Conservation (phyloP, 1,140 invertebrate species). For the Brachionus rubens region DNA sequence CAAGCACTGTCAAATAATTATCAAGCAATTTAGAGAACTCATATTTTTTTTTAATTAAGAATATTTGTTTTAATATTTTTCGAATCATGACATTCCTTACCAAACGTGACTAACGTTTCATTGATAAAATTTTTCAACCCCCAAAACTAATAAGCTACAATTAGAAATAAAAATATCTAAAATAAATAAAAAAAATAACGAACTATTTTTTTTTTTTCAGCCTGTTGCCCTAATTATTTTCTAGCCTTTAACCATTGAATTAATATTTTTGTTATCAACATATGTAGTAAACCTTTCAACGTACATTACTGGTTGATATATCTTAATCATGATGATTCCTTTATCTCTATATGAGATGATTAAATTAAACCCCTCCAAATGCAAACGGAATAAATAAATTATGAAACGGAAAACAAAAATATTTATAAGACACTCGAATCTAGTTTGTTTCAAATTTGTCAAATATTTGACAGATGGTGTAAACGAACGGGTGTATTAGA, state of each 20-base stretch:
- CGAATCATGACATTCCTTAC: not conserved
- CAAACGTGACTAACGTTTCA: slow-evolving; percentile 12
- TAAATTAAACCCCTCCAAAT: too few relatives aligned
- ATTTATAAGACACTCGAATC: not conserved
- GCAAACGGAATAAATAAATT: too few relatives aligned
- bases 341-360: too few relatives aligned
- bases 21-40: too few relatives aligned
- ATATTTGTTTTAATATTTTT: slow-evolving; percentile 26
- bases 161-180: slow-evolving; percentile 8
- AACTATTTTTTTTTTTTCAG: slow-evolving; percentile 16
- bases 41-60: too few relatives aligned
- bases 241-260: slow-evolving; percentile 11
- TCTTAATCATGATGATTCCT: too few relatives aligned
- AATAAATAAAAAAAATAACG: slow-evolving; percentile 10
- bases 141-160: slow-evolving; percentile 33
- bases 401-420: not conserved
- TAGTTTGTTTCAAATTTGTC: not conserved
- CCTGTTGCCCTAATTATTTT: slow-evolving; percentile 22
- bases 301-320: too few relatives aligned
- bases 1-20: too few relatives aligned
- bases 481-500: not conserved
- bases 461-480: slow-evolving; percentile 15
- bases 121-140: slow-evolving; percentile 14
- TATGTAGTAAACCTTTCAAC: too few relatives aligned
- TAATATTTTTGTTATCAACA: slow-evolving; percentile 8